Evolutionary conservation across 2,888 invertebrate species (phyloP), one percentile per base, ranked within the genome.

Genomic region (Morpho helenor): DNA sequence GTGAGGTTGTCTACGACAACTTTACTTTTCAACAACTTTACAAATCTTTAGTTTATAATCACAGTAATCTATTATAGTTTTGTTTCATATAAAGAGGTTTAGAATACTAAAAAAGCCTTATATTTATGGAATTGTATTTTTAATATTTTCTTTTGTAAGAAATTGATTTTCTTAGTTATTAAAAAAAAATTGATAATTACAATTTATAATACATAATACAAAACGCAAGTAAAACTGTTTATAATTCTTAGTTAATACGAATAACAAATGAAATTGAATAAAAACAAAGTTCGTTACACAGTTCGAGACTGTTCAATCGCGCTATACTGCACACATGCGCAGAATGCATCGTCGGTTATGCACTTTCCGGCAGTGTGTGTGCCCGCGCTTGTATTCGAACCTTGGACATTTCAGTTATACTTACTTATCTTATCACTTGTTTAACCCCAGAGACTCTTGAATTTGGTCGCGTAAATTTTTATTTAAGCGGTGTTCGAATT

Each of bases 331-430:
- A 79, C 79, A 89, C 87, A 80, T 56, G 58, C 68, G 70, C 68
- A 77, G 63, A 82, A 67, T 88, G 89, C 89, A 89, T 63, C 75
- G 75, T 74, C 74, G 80, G 80, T 73, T 66, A 75, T 75, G 79
- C 72, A 73, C 64, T 46, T 57, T 61, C 60, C 52, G 52, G 7
- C 60, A 69, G 86, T 87, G 83, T 82, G 87, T 60, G 82, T 80
- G 76, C 73, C 72, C 80, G 77, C 76, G 83, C 80, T 80, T 76
- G 82, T 84, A 84, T 76, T 63, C 63, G 78, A 83, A 87, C 87
- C 87, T 86, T 79, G 82, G 78, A 73, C 77, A 82, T 82, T 87
- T 88, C 74, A 83, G 80, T 82, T 80, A 74, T 77, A 77, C 78
- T 76, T 72, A 76, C 80, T 83, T 86, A 82, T 84, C 82, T 78